Evolutionary conservation across 2,797 vertebrate species (phyloP).

Genomic region (Lophius americanus): DNA sequence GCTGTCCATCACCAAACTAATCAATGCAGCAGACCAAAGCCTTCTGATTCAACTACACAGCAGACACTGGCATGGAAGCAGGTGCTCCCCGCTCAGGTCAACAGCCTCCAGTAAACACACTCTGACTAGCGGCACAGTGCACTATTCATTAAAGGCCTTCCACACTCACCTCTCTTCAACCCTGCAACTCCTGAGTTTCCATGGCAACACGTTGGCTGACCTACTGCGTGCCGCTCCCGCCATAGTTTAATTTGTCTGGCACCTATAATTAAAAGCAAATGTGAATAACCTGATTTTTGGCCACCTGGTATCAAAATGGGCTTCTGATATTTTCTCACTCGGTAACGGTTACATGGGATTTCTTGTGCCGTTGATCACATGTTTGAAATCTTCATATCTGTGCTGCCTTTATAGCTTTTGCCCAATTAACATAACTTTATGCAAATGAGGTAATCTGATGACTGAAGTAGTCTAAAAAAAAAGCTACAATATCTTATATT

Average conservation of each 20-base stretch:
- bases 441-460: slow-evolving; percentile 14
- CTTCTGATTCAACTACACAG: slow-evolving; percentile 41
- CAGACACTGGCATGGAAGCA: slow-evolving; percentile 45
- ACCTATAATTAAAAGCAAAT: slow-evolving; percentile 68
- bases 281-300: slow-evolving; percentile 39
- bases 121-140: slow-evolving; percentile 47
- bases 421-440: slow-evolving; percentile 9
- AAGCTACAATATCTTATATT: too few relatives aligned
- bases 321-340: slow-evolving; percentile 35
- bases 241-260: slow-evolving; percentile 58
- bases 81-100: slow-evolving; percentile 42
- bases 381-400: too few relatives aligned
- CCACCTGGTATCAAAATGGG: slow-evolving; percentile 17
- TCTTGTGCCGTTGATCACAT: too few relatives aligned
- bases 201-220: slow-evolving; percentile 71
- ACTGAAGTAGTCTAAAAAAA: too few relatives aligned
- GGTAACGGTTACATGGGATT: slow-evolving; percentile 21
- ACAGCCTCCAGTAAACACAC: slow-evolving; percentile 64
- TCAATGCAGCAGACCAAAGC: slow-evolving; percentile 47
- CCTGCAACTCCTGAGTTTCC: slow-evolving; percentile 71
- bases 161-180: slow-evolving; percentile 65
- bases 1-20: slow-evolving; percentile 38
- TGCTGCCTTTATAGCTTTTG: slow-evolving; percentile 11
- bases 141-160: slow-evolving; percentile 73
- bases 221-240: slow-evolving; percentile 39